phyloP scores from a whole-genome alignment of 92 coral and sea anemone genomes.

The Phymanthus crucifer region DNA sequence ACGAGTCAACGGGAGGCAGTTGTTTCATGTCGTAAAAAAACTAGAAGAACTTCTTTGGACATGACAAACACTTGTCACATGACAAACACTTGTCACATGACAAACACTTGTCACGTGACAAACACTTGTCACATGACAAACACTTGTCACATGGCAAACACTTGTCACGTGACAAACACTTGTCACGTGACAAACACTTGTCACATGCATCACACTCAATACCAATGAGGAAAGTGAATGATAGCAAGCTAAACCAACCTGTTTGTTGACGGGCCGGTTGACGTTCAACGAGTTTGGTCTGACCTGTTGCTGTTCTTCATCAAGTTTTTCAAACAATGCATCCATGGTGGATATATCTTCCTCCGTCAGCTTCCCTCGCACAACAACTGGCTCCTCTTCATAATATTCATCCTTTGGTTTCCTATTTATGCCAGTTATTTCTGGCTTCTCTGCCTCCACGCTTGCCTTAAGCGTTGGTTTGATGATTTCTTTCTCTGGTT shows the following conservation, averaged over 20 bases:
- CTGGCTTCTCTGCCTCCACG: conserved; percentile 6
- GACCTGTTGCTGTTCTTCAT: not conserved
- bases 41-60: too few species aligned
- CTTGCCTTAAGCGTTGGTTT: not conserved
- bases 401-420: conserved; percentile 1
- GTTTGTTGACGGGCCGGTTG: not conserved
- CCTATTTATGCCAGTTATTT: not conserved
- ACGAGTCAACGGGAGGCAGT: too few species aligned
- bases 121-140: too few species aligned
- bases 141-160: too few species aligned
- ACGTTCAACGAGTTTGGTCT: not conserved
- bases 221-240: too few species aligned
- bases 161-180: too few species aligned
- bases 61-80: too few species aligned
- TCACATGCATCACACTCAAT: not conserved
- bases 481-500: not conserved
- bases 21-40: too few species aligned
- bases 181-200: too few species aligned
- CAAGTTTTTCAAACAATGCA: conserved; percentile 28
- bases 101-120: too few species aligned
- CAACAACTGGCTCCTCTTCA: conserved; percentile 28
- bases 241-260: conserved; percentile 6
- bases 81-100: too few species aligned
- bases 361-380: conserved; percentile 21
- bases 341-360: conserved; percentile 30